Evolutionary conservation across 2,797 vertebrate species (phyloP).

Genomic region (Hozukius guyotensis): DNA sequence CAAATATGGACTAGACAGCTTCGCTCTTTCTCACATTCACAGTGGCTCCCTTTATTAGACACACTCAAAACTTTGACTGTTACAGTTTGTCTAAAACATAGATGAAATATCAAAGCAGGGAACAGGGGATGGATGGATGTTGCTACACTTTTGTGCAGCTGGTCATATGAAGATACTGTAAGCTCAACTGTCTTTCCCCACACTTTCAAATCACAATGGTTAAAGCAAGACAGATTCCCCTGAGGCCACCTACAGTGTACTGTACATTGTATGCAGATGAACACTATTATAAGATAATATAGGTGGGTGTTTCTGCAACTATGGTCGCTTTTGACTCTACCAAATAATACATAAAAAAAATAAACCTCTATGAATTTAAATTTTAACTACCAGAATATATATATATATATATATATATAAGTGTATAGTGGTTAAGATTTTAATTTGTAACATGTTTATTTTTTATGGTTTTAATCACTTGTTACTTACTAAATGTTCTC

Average conservation of each 20-base stretch:
- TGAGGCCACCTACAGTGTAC: no score
- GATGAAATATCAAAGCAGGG: neutral
- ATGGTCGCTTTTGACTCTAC: no score
- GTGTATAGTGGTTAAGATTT: no score
- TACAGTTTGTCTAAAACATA: neutral
- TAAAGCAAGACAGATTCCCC: neutral
- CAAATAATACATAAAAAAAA: no score
- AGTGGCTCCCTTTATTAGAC: neutral
- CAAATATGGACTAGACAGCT: no score
- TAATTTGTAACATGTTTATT: no score
- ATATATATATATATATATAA: no score
- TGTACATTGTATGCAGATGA: neutral
- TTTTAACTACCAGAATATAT: no score
- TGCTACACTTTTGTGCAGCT: neutral
- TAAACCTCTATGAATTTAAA: no score
- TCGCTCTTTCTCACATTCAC: neutral
- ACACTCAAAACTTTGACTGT: neutral
- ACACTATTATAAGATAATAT: neutral
- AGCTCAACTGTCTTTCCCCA: neutral
- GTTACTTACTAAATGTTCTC: no score
- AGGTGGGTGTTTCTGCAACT: no score
- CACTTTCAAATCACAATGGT: neutral
- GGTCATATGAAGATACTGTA: neutral
- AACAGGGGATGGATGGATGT: neutral
- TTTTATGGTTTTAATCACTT: no score